Evolutionary conservation across 2,113 vertebrate genomes (phyloP).

Genomic region (Erpornis zantholeuca): DNA sequence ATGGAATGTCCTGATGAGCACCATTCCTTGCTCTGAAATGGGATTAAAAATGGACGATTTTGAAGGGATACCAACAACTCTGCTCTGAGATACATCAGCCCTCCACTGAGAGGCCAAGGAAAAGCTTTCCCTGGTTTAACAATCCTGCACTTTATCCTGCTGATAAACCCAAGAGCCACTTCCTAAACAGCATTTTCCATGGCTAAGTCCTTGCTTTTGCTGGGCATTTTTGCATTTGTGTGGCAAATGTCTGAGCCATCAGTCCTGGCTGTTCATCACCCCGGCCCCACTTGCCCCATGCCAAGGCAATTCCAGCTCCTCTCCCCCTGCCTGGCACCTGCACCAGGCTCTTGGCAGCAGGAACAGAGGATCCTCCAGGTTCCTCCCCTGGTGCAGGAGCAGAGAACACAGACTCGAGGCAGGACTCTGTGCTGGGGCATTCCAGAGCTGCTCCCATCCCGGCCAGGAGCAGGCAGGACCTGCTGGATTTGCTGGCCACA

Average conservation of each 20-base stretch:
- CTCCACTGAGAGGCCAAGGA: background rate
- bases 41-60: background rate
- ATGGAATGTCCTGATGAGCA: rapidly evolving
- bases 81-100: rapidly evolving
- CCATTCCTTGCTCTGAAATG: background rate
- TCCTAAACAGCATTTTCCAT: rapidly evolving
- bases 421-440: background rate
- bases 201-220: rapidly evolving
- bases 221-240: rapidly evolving
- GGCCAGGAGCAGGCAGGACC: background rate
- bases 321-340: background rate
- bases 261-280: background rate
- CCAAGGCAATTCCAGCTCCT: background rate
- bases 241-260: background rate
- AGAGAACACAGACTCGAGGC: background rate
- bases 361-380: background rate
- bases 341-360: background rate
- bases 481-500: background rate
- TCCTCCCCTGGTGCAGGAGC: background rate
- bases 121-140: background rate
- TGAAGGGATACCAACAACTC: background rate
- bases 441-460: background rate
- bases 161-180: rapidly evolving
- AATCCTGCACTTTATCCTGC: background rate
- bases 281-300: rapidly evolving